A percentile compares a stretch with the other conserved stretches of the same genome.
phyloP scores from a whole-genome alignment of 2,797 vertebrate species.

The Takifugu rubripes region DNA sequence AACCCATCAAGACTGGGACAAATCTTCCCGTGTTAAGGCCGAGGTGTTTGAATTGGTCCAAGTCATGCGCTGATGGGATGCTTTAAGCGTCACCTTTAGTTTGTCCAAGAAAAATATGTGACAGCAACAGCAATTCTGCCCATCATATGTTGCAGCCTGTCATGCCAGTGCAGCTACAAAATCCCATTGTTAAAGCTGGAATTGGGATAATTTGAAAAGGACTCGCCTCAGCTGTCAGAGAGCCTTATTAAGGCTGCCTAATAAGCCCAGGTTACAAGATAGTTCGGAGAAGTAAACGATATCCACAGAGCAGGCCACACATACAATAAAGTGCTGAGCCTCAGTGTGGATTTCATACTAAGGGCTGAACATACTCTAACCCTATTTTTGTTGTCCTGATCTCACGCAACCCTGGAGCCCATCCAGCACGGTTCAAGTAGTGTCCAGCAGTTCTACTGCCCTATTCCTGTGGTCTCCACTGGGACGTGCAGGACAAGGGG shows the following conservation, averaged over 20 bases:
- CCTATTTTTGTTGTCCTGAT: conserved; percentile 77
- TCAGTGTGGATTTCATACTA: conserved; percentile 72
- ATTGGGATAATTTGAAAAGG: conserved; percentile 41
- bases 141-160: background rate
- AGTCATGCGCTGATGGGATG: background rate
- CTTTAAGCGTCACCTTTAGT: background rate
- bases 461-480: conserved; percentile 29
- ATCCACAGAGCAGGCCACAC: conserved; percentile 44
- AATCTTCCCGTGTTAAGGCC: background rate
- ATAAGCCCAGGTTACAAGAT: conserved; percentile 71
- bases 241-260: conserved; percentile 71
- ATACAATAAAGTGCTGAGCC: conserved; percentile 63
- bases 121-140: too few species aligned
- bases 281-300: conserved; percentile 73
- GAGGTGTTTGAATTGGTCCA: background rate
- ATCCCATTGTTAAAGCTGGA: conserved; percentile 56
- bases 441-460: conserved; percentile 54
- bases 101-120: background rate
- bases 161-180: conserved; percentile 26
- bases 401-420: conserved; percentile 67
- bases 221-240: conserved; percentile 68
- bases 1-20: conserved; percentile 4
- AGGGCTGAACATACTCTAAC: conserved; percentile 59
- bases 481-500: conserved; percentile 25
- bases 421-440: conserved; percentile 65